Evolutionary conservation across 2,113 vertebrate species (phyloP), one percentile per base, ranked within the genome.

Genomic region (Oncorhynchus keta): DNA sequence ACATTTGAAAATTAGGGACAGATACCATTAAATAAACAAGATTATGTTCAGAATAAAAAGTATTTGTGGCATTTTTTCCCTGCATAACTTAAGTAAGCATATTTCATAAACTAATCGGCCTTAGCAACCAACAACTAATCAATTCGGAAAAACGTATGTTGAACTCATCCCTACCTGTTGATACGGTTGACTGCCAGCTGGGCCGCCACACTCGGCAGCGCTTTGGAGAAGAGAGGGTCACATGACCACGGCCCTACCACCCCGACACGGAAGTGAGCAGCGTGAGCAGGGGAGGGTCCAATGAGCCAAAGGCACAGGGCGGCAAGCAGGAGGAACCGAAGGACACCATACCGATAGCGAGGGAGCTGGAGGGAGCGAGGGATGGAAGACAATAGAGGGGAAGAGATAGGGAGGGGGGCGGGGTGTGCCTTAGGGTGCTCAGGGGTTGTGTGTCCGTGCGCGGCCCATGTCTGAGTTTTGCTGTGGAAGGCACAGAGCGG

Each of bases 211-310:
- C 65, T 70, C n/a, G 93, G 94, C 48, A 93, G 89, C 22, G 94
- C 93, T 85, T 94, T 95, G 8, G 89, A 89, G 80, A 94, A 94
- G 4, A 94, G 76, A 3, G 93, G 93, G 78, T 95, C 94, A 76
- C 94, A 95, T 3, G 84, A 86, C 94, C 94, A 95, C 0, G 94
- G 94, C 4, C 94, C 94, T 30, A 95, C 88, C 51, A 95, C 86
- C 20, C 94, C 94, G 0, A 95, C 84, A 51, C 72, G 89, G 72
- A 93, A 93, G 70, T 81, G 82, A 7, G 79, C 76, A 9, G 85
- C 86, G 28, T 86, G 75, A 1, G 76, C 73, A 8, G 86, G 9
- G 39, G 39, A 45, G 39, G 39, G 39, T 87, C 28, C 78, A 83
- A 74, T 70, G 90, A 55, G 72, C 83, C 70, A 8, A 62, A 62